These are phyloP conservation scores for Trichopoda pennipes DNA, from an alignment of 2,888 invertebrate species.

Conservation along the genomic window DNA sequence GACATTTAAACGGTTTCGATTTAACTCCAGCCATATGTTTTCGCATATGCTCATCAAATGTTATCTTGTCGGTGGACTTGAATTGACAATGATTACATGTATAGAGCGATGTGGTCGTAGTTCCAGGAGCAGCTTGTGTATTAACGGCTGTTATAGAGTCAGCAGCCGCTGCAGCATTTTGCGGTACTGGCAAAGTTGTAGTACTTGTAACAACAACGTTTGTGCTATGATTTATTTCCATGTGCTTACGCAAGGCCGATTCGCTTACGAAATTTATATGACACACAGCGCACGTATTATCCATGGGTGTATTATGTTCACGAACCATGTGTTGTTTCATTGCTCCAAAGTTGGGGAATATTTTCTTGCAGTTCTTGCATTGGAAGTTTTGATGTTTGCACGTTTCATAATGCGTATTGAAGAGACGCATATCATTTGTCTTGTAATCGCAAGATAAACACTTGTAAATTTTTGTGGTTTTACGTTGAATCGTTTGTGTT, in stretches of 20 bases:
- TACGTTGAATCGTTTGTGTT: conserved; percentile 76
- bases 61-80: conserved; percentile 79
- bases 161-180: conserved; percentile 73
- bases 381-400: conserved; percentile 81
- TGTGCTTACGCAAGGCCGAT: conserved; percentile 79
- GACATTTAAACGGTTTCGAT: conserved; percentile 81
- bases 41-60: conserved; percentile 80
- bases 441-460: conserved; percentile 81
- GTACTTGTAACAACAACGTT: conserved; percentile 78
- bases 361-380: conserved; percentile 80
- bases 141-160: conserved; percentile 60
- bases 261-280: conserved; percentile 80
- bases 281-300: conserved; percentile 79
- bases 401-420: conserved; percentile 80
- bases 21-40: conserved; percentile 78
- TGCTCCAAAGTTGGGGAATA: conserved; percentile 79
- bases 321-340: conserved; percentile 80
- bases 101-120: conserved; percentile 73
- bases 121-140: conserved; percentile 66
- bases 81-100: conserved; percentile 80
- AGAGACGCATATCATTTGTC: conserved; percentile 80
- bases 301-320: conserved; percentile 79
- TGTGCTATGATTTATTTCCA: conserved; percentile 80
- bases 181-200: conserved; percentile 77
- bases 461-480: conserved; percentile 80